phyloP scores from a whole-genome alignment of 2,888 invertebrate species.

The Resseliella maxima region DNA sequence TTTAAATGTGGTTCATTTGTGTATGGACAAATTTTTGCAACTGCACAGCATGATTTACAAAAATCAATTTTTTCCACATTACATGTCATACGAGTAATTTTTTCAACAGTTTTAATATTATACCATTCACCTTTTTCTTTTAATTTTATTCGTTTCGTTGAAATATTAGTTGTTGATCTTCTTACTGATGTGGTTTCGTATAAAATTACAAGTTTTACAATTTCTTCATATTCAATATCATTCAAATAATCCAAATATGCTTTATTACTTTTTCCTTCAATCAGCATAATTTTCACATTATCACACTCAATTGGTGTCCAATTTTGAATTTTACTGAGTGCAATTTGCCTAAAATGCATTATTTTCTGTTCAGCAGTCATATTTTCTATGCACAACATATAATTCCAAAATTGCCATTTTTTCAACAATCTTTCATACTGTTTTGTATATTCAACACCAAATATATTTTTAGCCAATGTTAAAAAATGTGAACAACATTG shows the following conservation, averaged over 20 bases:
- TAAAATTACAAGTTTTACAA: background rate
- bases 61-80: background rate
- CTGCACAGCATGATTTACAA: background rate
- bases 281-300: background rate
- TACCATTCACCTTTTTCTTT: background rate
- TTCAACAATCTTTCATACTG: background rate
- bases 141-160: background rate
- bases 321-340: slow-evolving; percentile 25
- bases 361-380: background rate
- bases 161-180: background rate
- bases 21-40: background rate
- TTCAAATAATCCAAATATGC: slow-evolving; percentile 5
- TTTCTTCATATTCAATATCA: background rate
- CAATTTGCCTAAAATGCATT: background rate
- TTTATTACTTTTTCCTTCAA: background rate
- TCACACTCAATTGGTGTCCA: background rate
- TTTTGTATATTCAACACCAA: background rate
- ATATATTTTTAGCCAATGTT: background rate
- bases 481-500: background rate
- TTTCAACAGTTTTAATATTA: background rate
- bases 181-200: background rate
- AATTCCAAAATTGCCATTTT: slow-evolving; percentile 5
- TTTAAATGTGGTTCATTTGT: background rate
- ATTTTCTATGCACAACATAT: background rate
- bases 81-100: background rate